Percentiles rank a stretch among this genome's conserved stretches.
Evolutionary conservation across 1,140 invertebrate species (phyloP).

Genomic region (Amyelois transitella): DNA sequence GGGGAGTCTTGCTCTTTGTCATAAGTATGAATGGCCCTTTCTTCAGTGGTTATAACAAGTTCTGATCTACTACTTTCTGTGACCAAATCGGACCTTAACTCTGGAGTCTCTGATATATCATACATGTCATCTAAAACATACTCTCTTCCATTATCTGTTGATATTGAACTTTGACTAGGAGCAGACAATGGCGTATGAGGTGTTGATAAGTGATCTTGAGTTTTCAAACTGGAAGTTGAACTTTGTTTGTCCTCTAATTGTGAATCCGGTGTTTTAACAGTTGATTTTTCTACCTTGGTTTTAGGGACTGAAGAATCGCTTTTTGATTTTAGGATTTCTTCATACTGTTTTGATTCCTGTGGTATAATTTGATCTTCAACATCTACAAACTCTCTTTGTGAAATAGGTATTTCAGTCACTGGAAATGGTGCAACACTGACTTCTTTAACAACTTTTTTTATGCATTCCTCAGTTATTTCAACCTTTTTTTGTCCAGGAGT

Average conservation of each 20-base stretch:
- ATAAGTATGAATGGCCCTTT: conserved; percentile 69
- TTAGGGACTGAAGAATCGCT: conserved; percentile 67
- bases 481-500: conserved; percentile 16
- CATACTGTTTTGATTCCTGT: conserved; percentile 60
- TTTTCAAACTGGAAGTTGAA: conserved; percentile 66
- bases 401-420: conserved; percentile 46
- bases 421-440: conserved; percentile 54
- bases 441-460: conserved; percentile 50
- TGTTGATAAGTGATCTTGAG: conserved; percentile 69
- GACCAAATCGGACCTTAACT: conserved; percentile 61
- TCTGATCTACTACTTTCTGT: conserved; percentile 74
- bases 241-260: conserved; percentile 62
- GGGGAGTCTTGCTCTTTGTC: conserved; percentile 84
- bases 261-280: conserved; percentile 41
- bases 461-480: conserved; percentile 49
- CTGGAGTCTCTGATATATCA: conserved; percentile 76
- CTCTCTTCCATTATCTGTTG: conserved; percentile 78
- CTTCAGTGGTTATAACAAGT: conserved; percentile 72
- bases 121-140: conserved; percentile 77
- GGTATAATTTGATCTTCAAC: conserved; percentile 67
- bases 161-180: conserved; percentile 78
- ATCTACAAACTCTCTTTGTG: conserved; percentile 63
- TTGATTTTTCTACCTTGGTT: conserved; percentile 58
- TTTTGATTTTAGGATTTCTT: conserved; percentile 70
- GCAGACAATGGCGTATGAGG: conserved; percentile 77